Evolutionary conservation across 2,113 vertebrate species (phyloP).

Genomic region (Herpailurus yagouaroundi): DNA sequence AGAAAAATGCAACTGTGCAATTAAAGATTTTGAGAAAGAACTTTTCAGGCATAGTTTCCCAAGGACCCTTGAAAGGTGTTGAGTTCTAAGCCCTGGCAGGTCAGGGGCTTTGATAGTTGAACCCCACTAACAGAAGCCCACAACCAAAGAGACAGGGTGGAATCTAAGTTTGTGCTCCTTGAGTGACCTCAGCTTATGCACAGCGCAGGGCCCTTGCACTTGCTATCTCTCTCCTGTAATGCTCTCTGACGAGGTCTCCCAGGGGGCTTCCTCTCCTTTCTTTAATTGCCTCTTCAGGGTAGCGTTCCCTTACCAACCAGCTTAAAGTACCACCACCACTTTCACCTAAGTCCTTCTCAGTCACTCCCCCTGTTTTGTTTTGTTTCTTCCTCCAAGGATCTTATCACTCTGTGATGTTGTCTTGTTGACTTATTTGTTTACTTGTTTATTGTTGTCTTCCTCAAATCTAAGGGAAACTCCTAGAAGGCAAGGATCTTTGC

Average conservation of each 20-base stretch:
- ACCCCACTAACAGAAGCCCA: not conserved
- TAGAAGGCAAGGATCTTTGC: not conserved
- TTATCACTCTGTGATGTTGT: not conserved
- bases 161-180: not conserved
- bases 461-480: not conserved
- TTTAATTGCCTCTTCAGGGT: not conserved
- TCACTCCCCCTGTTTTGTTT: not conserved
- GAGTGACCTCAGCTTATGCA: not conserved
- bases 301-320: not conserved
- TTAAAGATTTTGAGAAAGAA: not conserved
- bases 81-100: not conserved
- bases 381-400: not conserved
- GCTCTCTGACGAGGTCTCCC: not conserved
- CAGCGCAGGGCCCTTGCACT: not conserved
- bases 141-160: not conserved
- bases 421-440: not conserved
- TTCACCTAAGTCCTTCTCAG: not conserved
- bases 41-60: not conserved
- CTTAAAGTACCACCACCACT: not conserved
- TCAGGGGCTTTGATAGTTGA: not conserved
- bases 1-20: not conserved
- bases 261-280: not conserved
- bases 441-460: not conserved
- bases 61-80: not conserved
- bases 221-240: not conserved